Conservation (phyloP, 2,888 invertebrate species). For the Aradus depressus region DNA sequence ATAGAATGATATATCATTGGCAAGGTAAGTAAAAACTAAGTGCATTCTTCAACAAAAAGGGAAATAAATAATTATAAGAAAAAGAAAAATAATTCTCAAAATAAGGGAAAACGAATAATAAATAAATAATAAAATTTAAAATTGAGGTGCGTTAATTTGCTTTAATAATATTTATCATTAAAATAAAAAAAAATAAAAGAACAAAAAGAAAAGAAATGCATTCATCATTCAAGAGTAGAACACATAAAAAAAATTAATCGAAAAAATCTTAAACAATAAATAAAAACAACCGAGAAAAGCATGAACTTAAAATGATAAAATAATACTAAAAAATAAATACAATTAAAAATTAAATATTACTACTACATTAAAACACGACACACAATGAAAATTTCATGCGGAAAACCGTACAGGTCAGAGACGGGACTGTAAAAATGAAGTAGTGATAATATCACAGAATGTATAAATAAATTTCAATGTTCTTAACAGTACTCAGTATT, state of each 20-base stretch:
- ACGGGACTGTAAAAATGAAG: no score
- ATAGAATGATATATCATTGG: no score
- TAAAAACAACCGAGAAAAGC: not conserved
- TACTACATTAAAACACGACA: not conserved
- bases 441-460: no score
- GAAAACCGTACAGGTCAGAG: no score
- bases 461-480: no score
- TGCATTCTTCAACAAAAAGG: not conserved
- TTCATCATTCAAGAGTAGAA: constrained; percentile 1
- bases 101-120: constrained; percentile 15
- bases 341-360: not conserved
- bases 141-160: constrained; percentile 27
- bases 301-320: not conserved
- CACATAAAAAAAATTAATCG: constrained; percentile 8
- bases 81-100: constrained; percentile 3
- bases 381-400: no score
- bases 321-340: not conserved
- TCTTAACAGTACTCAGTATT: no score
- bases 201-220: constrained; percentile 1
- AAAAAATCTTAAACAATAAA: not conserved
- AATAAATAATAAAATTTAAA: constrained; percentile 15
- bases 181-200: not conserved
- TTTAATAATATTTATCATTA: constrained; percentile 3
- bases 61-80: constrained; percentile 3
- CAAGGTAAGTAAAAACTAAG: not conserved